Conservation (phyloP, 2,113 vertebrate species). For the Eulacestoma nigropectus region DNA sequence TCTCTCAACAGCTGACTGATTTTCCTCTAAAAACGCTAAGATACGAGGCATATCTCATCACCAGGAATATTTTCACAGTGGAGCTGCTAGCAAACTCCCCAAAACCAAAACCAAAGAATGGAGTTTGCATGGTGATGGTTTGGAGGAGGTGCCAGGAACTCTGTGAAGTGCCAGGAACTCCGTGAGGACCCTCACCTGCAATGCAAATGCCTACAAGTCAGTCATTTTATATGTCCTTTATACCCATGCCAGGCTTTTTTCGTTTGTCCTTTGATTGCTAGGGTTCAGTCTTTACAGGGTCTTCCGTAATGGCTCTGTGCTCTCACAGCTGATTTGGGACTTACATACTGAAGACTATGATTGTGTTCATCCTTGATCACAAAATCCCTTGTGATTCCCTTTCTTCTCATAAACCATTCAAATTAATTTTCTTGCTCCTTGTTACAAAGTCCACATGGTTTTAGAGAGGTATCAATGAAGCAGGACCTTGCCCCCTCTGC, state of each 20-base stretch:
- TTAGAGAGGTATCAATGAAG: background rate
- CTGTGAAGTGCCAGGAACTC: background rate
- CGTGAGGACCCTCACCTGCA: background rate
- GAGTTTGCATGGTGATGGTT: background rate
- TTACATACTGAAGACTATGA: background rate
- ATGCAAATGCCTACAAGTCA: background rate
- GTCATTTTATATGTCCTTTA: background rate
- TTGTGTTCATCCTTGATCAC: background rate
- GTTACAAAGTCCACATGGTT: background rate
- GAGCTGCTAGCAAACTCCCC: background rate
- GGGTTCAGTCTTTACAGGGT: background rate
- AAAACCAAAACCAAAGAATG: background rate
- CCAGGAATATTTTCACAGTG: background rate
- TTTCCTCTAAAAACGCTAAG: background rate
- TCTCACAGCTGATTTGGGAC: background rate
- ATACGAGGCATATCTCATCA: background rate
- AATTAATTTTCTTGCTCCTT: background rate
- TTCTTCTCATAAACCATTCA: background rate
- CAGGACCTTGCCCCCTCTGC: rapidly evolving
- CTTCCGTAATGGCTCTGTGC: background rate
- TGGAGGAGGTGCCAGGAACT: background rate
- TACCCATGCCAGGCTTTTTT: background rate
- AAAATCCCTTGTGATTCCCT: background rate
- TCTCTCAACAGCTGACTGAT: background rate
- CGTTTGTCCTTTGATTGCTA: background rate